Base-by-base conservation (phyloP, 2,888 invertebrate genomes). In the Catocala nupta region DNA sequence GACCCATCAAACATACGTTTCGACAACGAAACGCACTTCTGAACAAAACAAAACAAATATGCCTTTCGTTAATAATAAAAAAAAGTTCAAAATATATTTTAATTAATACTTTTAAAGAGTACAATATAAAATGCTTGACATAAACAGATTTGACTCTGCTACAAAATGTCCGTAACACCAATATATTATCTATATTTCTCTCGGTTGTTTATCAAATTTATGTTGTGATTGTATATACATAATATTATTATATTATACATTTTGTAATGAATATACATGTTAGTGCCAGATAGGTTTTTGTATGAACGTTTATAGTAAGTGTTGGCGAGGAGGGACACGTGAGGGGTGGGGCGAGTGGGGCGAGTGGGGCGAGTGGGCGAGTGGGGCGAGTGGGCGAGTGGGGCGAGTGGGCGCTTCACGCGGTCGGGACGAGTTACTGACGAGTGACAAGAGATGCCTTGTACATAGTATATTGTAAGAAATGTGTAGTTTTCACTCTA, bases 231-330 rank as follows among this genome's bases (percentile, higher is more conserved):
- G 92, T 93, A 91, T 90, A 92, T 92, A 92, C 84, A 91, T 90
- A 85, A 87, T 89, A 89, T 82, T 80, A 83, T 83, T 82, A 89
- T 90, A 91, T 88, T 93, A 92, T 93, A 93, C 92, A 91, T 93
- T 93, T 93, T 93, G 88, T 93, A 93, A 91, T 89, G 86, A 85
- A 89, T 91, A 93, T 93, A 93, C 93, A 93, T 92, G 89, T 90
- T 92, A 93, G 93, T 93, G 93, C 90, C 93, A 92, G 93, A 89
- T 92, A 92, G 90, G 89, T 85, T 92, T 91, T 93, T 93, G 91
- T 93, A 92, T 91, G 90, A 80, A 87, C 82, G 91, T 92, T 90
- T 92, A 89, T 87, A 85, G 78, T 86, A 78, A 81, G 78, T 56
- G 75, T 39, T 7, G 56, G 64, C 44, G 63, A 48, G 54, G 64